phyloP scores from a whole-genome alignment of 1,140 invertebrate species.

The Pseudomyrmex gracilis region DNA sequence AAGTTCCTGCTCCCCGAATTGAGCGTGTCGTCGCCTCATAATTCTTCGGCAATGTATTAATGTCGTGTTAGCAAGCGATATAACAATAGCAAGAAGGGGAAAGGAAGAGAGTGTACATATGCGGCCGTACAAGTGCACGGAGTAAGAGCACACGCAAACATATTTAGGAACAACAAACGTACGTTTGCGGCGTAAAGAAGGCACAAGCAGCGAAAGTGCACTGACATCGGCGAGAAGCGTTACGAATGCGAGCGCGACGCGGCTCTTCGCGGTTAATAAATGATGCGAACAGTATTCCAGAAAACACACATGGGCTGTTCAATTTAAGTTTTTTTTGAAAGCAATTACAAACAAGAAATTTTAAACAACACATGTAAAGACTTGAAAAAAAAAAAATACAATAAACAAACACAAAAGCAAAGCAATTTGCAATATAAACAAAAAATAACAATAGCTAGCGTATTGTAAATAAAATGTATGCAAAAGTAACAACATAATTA shows the following conservation, averaged over 20 bases:
- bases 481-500: not conserved
- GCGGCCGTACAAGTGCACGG: constrained; percentile 36
- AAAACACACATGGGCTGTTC: not conserved
- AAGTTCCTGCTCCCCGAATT: constrained; percentile 40
- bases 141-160: constrained; percentile 27
- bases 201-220: constrained; percentile 20
- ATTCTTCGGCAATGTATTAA: constrained; percentile 78
- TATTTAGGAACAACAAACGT: constrained; percentile 48
- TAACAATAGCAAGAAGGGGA: constrained; percentile 74
- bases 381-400: not conserved
- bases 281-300: constrained; percentile 3
- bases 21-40: constrained; percentile 75
- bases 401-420: not conserved
- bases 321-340: not conserved
- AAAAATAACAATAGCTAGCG: not conserved
- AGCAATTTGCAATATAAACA: not conserved
- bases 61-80: constrained; percentile 80
- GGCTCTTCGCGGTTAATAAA: constrained; percentile 34
- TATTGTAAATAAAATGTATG: not conserved
- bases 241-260: constrained; percentile 24
- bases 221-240: constrained; percentile 12
- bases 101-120: constrained; percentile 34
- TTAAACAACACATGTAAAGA: not conserved
- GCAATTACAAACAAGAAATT: not conserved
- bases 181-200: constrained; percentile 18